phyloP scores from a whole-genome alignment of 1,140 invertebrate genomes.

The Leucophenga varia region DNA sequence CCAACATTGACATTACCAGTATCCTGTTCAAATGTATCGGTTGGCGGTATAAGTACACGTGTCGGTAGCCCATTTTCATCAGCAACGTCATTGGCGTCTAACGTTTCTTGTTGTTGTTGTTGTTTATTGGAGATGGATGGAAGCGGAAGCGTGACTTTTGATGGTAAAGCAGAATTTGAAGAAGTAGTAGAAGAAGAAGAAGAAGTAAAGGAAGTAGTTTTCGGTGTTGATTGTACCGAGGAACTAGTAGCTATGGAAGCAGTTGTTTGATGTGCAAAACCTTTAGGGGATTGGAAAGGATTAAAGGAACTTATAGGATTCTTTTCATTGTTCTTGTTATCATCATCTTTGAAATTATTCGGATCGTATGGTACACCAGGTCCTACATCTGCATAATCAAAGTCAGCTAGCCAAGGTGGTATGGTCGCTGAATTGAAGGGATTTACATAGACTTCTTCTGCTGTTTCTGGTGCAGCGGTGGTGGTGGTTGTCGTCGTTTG shows the following conservation, averaged over 20 bases:
- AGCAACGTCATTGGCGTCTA: too few relatives aligned
- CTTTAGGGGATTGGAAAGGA: constrained; percentile 15
- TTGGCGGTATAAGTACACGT: constrained; percentile 37
- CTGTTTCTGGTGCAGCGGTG: not conserved
- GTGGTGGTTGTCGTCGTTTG: constrained; percentile 8
- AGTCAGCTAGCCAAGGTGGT: constrained; percentile 45
- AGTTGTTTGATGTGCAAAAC: constrained; percentile 18
- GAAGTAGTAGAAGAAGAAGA: constrained; percentile 12
- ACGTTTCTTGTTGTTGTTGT: constrained; percentile 3
- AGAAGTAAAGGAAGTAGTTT: constrained; percentile 7
- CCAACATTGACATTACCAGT: not conserved
- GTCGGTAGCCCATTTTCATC: constrained; percentile 28
- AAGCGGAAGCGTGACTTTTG: constrained; percentile 50
- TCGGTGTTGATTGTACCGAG: constrained; percentile 1
- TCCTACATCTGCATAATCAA: constrained; percentile 52
- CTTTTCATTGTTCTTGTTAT: not conserved
- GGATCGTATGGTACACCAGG: constrained; percentile 48
- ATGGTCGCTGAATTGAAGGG: constrained; percentile 45
- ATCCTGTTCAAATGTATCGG: too few relatives aligned
- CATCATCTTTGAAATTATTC: constrained; percentile 28
- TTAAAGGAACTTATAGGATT: constrained; percentile 24
- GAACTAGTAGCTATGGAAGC: constrained; percentile 1
- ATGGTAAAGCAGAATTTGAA: constrained; percentile 42
- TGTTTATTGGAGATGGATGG: constrained; percentile 25
- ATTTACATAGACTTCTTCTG: constrained; percentile 24